Evolutionary conservation across 2,113 vertebrate genomes (phyloP).

Genomic region (Noctilio leporinus): DNA sequence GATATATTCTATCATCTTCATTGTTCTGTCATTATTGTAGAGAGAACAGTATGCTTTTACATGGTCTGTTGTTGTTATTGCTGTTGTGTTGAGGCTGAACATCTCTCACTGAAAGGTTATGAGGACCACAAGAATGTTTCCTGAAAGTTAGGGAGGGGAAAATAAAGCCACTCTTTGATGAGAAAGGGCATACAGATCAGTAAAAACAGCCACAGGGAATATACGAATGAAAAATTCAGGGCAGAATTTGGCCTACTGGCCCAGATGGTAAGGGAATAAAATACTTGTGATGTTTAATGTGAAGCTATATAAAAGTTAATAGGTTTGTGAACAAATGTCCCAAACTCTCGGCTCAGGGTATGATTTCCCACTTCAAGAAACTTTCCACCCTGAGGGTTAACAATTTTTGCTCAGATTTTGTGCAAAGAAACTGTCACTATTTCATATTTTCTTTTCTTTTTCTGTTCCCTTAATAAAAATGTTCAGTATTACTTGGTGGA

Average conservation of each 20-base stretch:
- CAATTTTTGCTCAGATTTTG: constrained; percentile 29
- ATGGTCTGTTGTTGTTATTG: not conserved
- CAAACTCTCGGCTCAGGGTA: constrained; percentile 7
- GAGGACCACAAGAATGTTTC: not conserved
- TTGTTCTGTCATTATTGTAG: not conserved
- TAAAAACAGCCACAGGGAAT: not conserved
- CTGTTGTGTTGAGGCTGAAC: not conserved
- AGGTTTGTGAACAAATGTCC: constrained; percentile 40
- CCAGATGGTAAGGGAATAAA: constrained; percentile 35
- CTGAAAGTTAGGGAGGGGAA: not conserved
- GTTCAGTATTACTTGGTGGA: not conserved
- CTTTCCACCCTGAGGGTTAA: constrained; percentile 18
- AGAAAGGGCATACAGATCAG: not conserved
- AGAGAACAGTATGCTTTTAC: not conserved
- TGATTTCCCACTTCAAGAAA: constrained; percentile 54
- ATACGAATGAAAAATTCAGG: not conserved
- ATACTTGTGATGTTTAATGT: constrained; percentile 41
- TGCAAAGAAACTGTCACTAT: not conserved
- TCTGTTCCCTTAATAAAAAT: constrained; percentile 1
- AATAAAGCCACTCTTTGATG: not conserved
- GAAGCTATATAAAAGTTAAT: constrained; percentile 52
- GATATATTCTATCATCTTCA: not conserved
- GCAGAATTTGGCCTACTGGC: not conserved
- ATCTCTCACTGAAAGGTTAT: not conserved
- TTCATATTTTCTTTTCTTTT: not conserved